phyloP scores from a whole-genome alignment of 2,797 vertebrate genomes.

The Catamblyrhynchus diadema region DNA sequence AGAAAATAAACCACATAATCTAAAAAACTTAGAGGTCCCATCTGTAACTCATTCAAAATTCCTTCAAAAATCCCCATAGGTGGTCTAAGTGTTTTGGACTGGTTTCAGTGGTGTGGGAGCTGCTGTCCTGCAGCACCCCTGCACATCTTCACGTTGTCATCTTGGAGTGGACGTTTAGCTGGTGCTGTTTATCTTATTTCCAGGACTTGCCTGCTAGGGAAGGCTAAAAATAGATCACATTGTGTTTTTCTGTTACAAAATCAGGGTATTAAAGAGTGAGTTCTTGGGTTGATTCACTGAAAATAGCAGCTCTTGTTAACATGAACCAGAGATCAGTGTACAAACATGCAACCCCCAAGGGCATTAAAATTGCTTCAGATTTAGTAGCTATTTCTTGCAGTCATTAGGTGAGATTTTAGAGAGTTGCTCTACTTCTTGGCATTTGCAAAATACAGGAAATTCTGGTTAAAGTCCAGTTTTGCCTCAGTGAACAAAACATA shows the following conservation, averaged over 20 bases:
- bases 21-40: background rate
- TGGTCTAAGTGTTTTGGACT: background rate
- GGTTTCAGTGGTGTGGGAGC: background rate
- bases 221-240: background rate
- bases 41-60: background rate
- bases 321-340: background rate
- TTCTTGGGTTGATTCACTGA: background rate
- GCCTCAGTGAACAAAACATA: background rate
- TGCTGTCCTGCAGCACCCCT: background rate
- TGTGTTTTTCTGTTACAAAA: background rate
- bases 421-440: background rate
- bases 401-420: background rate
- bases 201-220: background rate
- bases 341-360: background rate
- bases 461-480: background rate
- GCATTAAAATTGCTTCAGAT: background rate
- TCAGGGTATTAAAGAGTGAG: background rate
- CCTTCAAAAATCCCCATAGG: background rate
- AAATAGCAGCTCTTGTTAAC: background rate
- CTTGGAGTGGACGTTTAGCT: background rate
- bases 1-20: background rate
- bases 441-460: background rate
- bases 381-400: background rate
- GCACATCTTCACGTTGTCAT: background rate
- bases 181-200: background rate